Conservation (phyloP, 2,888 invertebrate species). For the Drosophila longiperda region DNA sequence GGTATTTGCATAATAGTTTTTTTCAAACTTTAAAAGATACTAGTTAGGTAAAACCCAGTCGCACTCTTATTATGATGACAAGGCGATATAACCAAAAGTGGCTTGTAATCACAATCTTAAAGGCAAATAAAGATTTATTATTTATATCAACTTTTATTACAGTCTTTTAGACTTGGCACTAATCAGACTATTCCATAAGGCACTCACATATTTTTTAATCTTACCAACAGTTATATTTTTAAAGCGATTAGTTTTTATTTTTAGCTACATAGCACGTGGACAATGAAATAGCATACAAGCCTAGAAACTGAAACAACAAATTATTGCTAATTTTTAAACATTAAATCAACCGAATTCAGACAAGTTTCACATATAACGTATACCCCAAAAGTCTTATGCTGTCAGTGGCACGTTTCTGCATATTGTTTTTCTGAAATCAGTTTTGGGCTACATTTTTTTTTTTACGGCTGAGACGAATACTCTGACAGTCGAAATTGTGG, state of each 20-base stretch:
- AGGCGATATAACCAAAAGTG: background rate
- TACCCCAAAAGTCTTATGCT: conserved; percentile 51
- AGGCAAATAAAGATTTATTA: conserved; percentile 9
- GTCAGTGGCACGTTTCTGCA: conserved; percentile 45
- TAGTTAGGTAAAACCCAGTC: background rate
- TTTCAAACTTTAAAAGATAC: background rate
- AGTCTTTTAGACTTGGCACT: conserved; percentile 8
- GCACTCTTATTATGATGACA: background rate
- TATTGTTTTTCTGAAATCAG: conserved; percentile 46
- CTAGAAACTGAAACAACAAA: background rate
- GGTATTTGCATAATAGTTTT: background rate
- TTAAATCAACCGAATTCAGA: conserved; percentile 20
- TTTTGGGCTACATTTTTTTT: conserved; percentile 27
- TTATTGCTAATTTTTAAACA: background rate
- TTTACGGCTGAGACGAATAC: conserved; percentile 15
- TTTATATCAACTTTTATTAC: conserved; percentile 3
- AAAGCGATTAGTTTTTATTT: background rate
- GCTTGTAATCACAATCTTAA: background rate
- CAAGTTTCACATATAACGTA: conserved; percentile 45
- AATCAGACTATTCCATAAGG: background rate
- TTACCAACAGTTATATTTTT: conserved; percentile 7
- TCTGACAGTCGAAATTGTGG: conserved; percentile 24
- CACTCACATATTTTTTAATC: conserved; percentile 3
- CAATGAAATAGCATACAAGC: background rate
- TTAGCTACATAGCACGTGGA: background rate